Percentiles rank a stretch among this genome's conserved stretches.
Conservation (phyloP, 92 coral and sea anemone species). For the Heliopora coerulea region DNA sequence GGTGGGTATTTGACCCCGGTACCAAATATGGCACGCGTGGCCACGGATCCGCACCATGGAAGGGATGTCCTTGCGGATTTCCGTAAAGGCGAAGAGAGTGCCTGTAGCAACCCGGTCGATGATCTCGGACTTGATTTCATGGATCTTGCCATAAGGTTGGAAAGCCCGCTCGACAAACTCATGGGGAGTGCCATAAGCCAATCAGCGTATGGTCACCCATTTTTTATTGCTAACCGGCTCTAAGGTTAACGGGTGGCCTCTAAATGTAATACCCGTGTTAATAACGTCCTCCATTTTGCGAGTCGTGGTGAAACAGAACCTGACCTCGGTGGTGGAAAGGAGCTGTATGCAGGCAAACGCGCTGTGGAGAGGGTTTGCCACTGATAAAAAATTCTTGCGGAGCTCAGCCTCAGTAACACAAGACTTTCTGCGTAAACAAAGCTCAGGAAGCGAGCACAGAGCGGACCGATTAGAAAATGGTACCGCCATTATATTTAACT, state of each 20-base stretch:
- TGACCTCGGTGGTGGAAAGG: not conserved
- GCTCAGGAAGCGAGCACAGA: not conserved
- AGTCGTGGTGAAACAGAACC: not conserved
- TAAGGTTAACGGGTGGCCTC: not conserved
- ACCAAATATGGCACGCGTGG: not conserved
- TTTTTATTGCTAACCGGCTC: not conserved
- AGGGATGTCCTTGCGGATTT: not conserved
- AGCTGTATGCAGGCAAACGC: too few relatives aligned
- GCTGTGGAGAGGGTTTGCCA: too few relatives aligned
- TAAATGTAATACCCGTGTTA: not conserved
- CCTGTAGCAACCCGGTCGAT: not conserved
- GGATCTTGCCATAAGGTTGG: not conserved
- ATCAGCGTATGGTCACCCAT: not conserved
- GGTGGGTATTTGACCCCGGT: not conserved
- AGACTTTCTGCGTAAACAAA: not conserved
- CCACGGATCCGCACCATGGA: not conserved
- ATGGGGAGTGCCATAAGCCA: not conserved
- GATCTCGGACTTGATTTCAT: not conserved
- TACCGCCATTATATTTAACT: not conserved
- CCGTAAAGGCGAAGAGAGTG: not conserved
- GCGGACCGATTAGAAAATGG: not conserved
- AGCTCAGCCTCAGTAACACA: too few relatives aligned
- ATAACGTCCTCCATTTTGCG: not conserved
- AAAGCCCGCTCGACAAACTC: not conserved
- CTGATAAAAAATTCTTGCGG: too few relatives aligned